Evolutionary conservation across 1,140 invertebrate genomes (phyloP), one percentile per base, ranked within the genome.

Genomic region (Chironomus tepperi): DNA sequence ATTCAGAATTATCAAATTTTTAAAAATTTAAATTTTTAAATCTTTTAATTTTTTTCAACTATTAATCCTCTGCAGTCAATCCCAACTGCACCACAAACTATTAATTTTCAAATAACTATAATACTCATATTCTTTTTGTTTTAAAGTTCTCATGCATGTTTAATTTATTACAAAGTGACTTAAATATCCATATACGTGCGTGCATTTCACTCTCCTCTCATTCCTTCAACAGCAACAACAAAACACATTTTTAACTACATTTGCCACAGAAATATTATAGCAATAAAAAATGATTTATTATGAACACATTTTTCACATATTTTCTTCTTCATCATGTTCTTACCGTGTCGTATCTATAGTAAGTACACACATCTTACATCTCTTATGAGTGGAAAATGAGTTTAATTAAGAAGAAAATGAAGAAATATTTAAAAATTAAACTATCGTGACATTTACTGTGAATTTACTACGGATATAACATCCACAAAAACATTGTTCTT

Each of bases 211-310:
- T 57, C 12, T 57, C 12, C n/a, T n/a, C 43, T n/a, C 47, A 57
- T n/a, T 15, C 12, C n/a, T 57, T 3, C 9, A 47, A 15, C 15
- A 47, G 43, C 9, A n/a, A n/a, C n/a, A n/a, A n/a, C 24, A 15
- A 57, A 8, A n/a, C 47, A n/a, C 47, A 5, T n/a, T 57, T n/a
- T 34, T 34, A 34, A 34, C 24, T 34, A 34, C 24, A 34, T 34
- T 57, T 57, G 47, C 47, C 47, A 57, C 47, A 57, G 47, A 57
- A 47, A 57, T 57, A 57, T 57, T 57, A 57, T 12, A n/a, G 47
- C 47, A 57, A 57, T 57, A 57, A 57, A 57, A 57, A 57, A 57
- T 57, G 47, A 57, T 57, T 57, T 57, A 57, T 57, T 57, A 57
- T 57, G 47, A 57, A 57, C 47, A 57, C 47, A 57, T 57, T 57